These are phyloP conservation scores for Troides helena DNA, from an alignment of 2,888 invertebrate genomes.

Conservation along the genomic window DNA sequence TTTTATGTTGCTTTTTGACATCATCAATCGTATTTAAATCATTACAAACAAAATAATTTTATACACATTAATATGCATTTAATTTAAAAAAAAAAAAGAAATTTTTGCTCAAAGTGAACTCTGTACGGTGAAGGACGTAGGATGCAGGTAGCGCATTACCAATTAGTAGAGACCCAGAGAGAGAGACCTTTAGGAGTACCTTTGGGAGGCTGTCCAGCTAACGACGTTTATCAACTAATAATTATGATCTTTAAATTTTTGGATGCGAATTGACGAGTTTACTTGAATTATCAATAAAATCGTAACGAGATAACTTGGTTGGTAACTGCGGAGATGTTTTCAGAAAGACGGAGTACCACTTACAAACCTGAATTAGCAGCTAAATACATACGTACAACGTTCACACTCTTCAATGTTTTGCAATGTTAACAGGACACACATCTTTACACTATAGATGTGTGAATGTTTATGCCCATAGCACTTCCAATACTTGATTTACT, in stretches of 20 bases:
- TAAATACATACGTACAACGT: constrained; percentile 46
- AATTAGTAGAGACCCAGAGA: no score
- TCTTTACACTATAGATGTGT: constrained; percentile 43
- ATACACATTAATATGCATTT: background rate
- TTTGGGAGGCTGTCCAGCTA: no score
- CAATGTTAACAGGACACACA: constrained; percentile 46
- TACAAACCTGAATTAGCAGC: constrained; percentile 51
- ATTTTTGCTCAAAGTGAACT: no score
- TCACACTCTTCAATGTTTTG: constrained; percentile 50
- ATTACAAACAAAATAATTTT: background rate
- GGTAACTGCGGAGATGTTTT: constrained; percentile 34
- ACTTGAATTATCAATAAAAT: background rate
- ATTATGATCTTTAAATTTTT: background rate
- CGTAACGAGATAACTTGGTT: background rate
- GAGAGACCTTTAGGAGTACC: no score
- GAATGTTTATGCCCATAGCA: constrained; percentile 51
- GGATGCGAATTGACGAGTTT: background rate
- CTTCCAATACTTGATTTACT: constrained; percentile 45
- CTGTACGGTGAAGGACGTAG: no score
- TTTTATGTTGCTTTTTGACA: constrained; percentile 2
- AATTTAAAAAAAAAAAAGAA: no score
- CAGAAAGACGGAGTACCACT: constrained; percentile 53
- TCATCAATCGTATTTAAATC: background rate
- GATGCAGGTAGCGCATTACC: no score
- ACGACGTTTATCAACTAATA: no score